Evolutionary conservation across 2,797 vertebrate genomes (phyloP), one percentile per base, ranked within the genome.

Genomic region (Lemur catta): DNA sequence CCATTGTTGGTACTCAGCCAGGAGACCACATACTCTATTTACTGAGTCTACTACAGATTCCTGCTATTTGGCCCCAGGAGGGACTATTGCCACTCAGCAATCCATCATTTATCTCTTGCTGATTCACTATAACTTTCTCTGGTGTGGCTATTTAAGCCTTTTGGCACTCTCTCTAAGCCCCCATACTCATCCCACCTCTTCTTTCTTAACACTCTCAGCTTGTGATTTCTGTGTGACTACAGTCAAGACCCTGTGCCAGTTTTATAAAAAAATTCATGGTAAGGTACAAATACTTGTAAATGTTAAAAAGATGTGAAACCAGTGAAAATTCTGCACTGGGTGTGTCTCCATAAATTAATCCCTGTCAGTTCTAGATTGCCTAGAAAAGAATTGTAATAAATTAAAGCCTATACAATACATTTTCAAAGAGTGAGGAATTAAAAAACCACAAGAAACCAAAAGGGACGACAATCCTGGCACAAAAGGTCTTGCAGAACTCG

Each of bases 361-460:
- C 96, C 33, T 93, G 46, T 84, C 87, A 92, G 91, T 94, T 82
- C 65, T 90, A 75, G 1, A 2, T 50, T 71, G 28, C 76, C 61
- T 86, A 94, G 82, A 86, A 97, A 97, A 97, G 91, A 97, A 94
- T n/a, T 86, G n/a, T 85, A 96, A 97, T 85, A 93, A 98, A 97
- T 89, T 18, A 84, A 97, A 94, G 50, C 50, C 93, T 86, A 57
- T 59, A 24, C 89, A 95, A 94, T 24, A 59, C 50, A 93, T 80
- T 97, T 95, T 79, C 94, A 96, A 97, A 91, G 65, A 28, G 33
- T 72, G 55, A 91, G 76, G 84, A 97, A 33, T 96, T 97, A 87
- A 50, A 94, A 96, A 97, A 94, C 9, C 28, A 95, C 1, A 18
- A 96, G 89, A 69, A 97, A 97, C 28, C 87, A 28, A 97, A 89